phyloP scores from a whole-genome alignment of 92 coral and sea anemone species.

The Virgularia gustaviana region DNA sequence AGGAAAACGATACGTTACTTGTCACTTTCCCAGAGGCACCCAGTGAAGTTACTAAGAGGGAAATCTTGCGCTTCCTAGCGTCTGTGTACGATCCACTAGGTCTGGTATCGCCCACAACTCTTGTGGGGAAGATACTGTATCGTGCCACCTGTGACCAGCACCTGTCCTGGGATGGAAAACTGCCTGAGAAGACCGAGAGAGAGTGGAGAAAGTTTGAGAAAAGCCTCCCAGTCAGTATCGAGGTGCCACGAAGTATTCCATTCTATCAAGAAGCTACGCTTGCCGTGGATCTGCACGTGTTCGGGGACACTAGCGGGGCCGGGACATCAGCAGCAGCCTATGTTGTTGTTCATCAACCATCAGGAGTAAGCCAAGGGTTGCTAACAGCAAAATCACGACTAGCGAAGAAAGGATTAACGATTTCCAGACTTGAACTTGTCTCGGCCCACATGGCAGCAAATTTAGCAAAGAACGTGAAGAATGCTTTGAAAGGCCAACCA shows the following conservation, averaged over 20 bases:
- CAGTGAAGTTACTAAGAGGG: constrained; percentile 2
- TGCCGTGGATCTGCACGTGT: constrained; percentile 42
- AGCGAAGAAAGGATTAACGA: constrained; percentile 43
- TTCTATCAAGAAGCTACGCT: too few relatives aligned
- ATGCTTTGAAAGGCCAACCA: constrained; percentile 27
- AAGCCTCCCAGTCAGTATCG: constrained; percentile 30
- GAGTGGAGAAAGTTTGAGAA: constrained; percentile 41
- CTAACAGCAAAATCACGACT: constrained; percentile 49
- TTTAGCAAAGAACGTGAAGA: constrained; percentile 36
- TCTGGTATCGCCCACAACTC: constrained; percentile 32
- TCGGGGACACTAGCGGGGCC: constrained; percentile 43
- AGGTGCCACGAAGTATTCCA: constrained; percentile 44
- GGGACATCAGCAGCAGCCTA: constrained; percentile 50
- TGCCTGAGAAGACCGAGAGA: constrained; percentile 10
- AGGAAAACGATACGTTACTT: not conserved
- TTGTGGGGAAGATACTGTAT: constrained; percentile 47
- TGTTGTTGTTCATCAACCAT: constrained; percentile 53
- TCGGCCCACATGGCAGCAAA: constrained; percentile 52
- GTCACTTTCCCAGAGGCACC: not conserved
- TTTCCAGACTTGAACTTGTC: constrained; percentile 47
- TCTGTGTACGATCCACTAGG: constrained; percentile 21
- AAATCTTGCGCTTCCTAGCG: constrained; percentile 12
- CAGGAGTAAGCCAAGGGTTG: constrained; percentile 34
- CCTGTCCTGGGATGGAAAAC: constrained; percentile 38
- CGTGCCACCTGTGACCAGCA: constrained; percentile 48